Evolutionary conservation across 1,140 invertebrate species (phyloP), one percentile per base, ranked within the genome.

Genomic region (Diachasmimorpha longicaudata): DNA sequence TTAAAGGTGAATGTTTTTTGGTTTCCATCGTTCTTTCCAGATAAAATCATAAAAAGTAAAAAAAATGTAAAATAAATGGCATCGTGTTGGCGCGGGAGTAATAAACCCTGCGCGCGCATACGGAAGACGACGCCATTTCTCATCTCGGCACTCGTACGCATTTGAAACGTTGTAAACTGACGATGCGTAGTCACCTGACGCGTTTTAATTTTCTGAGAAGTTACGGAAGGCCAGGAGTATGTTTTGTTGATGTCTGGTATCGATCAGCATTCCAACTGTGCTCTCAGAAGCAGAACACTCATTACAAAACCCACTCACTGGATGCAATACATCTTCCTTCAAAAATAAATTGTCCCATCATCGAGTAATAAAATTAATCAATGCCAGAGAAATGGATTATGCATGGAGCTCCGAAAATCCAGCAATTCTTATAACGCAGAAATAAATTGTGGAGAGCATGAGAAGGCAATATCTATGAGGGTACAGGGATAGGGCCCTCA

Each of bases 401-500:
- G 14, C 19, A 55, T 55, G 48, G 1, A 11, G 39, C 13, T 10
- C 9, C 39, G 9, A 52, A 52, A 52, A 52, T 14, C 10, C n/a
- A 2, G 44, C 9, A 52, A 52, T 52, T 52, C 48, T 4, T 9
- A 16, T 16, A 16, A 6, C 19, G 6, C 48, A 6, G 14, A 63
- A 63, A 63, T 63, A 63, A 63, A 63, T 63, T 63, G 23, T 25
- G 11, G 19, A 19, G 19, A 58, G 16, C 19, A n/a, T 21, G 25
- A 68, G 2, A 68, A 39, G 13, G n/a, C 36, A n/a, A 16, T 39
- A 68, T 68, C n/a, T 68, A 68, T 39, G 16, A 37, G 36, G 25
- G 25, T 31, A 66, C 9, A 25, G 25, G 31, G 31, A 36, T 9
- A 66, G 19, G 21, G 77, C 77, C 77, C 79, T 37, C 74, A 46